Evolutionary conservation across 2,113 vertebrate species (phyloP).

Genomic region (Oxyura jamaicensis): DNA sequence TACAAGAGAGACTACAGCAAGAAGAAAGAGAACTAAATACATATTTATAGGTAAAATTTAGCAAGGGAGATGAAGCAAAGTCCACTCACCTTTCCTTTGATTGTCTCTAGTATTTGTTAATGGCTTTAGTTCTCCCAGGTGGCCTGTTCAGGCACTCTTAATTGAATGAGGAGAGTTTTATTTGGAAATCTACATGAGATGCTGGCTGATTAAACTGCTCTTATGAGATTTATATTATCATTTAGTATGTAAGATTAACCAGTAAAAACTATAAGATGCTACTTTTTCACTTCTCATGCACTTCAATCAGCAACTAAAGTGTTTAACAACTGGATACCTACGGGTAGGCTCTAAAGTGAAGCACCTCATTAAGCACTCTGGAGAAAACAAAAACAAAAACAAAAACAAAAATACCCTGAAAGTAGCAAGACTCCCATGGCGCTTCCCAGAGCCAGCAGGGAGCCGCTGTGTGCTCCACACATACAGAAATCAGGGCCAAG

Average conservation of each 20-base stretch:
- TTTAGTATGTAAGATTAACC: background rate
- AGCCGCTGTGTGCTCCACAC: background rate
- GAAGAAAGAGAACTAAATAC: background rate
- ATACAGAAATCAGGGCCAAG: background rate
- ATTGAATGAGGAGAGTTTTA: background rate
- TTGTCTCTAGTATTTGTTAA: constrained; percentile 21
- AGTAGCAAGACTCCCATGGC: background rate
- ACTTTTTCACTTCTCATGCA: background rate
- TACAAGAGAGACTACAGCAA: background rate
- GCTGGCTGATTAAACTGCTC: background rate
- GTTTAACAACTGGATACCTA: background rate
- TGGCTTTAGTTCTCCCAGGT: background rate
- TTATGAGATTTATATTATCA: background rate
- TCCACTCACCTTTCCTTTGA: constrained; percentile 20
- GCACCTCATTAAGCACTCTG: constrained; percentile 2
- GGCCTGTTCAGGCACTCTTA: background rate
- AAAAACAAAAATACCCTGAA: background rate
- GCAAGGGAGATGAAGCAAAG: background rate
- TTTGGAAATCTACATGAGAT: background rate
- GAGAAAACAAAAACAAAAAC: background rate
- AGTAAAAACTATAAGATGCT: background rate
- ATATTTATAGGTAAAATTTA: constrained; percentile 27
- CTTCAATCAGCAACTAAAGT: background rate
- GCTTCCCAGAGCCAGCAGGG: background rate
- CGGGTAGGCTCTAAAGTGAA: background rate